Evolutionary conservation across 2,888 invertebrate genomes (phyloP).

Genomic region (Physocephala rufipes): DNA sequence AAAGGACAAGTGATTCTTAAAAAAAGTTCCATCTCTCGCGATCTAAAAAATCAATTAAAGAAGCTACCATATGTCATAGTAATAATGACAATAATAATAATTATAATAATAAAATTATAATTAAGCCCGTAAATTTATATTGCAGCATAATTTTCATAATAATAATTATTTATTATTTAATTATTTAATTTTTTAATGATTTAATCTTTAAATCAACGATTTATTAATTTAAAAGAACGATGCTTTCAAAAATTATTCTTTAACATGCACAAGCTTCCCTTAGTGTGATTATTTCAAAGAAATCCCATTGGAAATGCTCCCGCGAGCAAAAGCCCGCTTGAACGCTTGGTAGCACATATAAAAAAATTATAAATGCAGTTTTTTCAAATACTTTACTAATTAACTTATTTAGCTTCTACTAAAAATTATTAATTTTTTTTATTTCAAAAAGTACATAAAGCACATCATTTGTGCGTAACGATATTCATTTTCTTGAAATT

Average conservation of each 20-base stretch:
- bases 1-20: slow-evolving; percentile 56
- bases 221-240: slow-evolving; percentile 3
- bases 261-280: too few species aligned
- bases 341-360: too few species aligned
- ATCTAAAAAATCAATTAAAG: background rate
- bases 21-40: background rate
- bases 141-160: slow-evolving; percentile 37
- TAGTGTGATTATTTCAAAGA: too few species aligned
- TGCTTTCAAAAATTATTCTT: background rate
- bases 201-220: too few species aligned
- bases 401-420: slow-evolving; percentile 21
- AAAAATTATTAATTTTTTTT: slow-evolving; percentile 33
- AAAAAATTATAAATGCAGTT: slow-evolving; percentile 40
- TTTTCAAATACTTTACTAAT: slow-evolving; percentile 31
- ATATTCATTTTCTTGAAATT: slow-evolving; percentile 11
- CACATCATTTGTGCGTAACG: background rate
- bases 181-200: too few species aligned
- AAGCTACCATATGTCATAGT: background rate
- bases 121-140: slow-evolving; percentile 43
- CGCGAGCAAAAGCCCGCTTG: too few species aligned
- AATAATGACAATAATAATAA: too few species aligned
- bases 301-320: too few species aligned
- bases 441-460: slow-evolving; percentile 6
- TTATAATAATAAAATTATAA: slow-evolving; percentile 31
- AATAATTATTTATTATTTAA: slow-evolving; percentile 19